Conservation (phyloP, 2,888 invertebrate genomes). For the Pecten maximus region DNA sequence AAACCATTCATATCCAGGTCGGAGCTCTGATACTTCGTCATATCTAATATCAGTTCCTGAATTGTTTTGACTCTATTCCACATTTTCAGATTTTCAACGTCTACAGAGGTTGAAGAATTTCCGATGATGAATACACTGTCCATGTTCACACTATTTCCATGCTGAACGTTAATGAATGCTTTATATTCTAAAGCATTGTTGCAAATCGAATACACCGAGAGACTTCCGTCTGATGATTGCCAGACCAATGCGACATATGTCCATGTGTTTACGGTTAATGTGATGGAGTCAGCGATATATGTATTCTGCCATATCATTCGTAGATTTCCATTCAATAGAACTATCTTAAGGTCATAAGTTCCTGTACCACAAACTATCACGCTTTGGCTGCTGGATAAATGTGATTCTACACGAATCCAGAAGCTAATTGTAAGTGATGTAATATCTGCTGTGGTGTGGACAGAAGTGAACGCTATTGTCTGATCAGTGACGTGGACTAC, state of each 20-base stretch:
- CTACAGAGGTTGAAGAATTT: conserved; percentile 40
- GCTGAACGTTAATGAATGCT: conserved; percentile 38
- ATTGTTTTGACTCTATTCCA: conserved; percentile 63
- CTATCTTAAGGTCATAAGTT: conserved; percentile 35
- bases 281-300: conserved; percentile 30
- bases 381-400: background rate
- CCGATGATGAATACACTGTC: conserved; percentile 42
- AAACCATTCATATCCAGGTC: conserved; percentile 51
- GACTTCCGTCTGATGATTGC: conserved; percentile 44
- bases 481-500: conserved; percentile 56
- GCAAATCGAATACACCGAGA: conserved; percentile 51
- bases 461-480: conserved; percentile 43
- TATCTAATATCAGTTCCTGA: conserved; percentile 54
- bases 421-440: conserved; percentile 43
- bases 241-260: conserved; percentile 54
- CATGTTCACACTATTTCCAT: conserved; percentile 31
- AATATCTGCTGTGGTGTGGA: conserved; percentile 47
- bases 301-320: conserved; percentile 40
- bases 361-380: background rate
- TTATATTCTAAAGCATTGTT: conserved; percentile 50
- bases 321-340: conserved; percentile 26
- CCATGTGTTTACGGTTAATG: conserved; percentile 47
- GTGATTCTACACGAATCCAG: conserved; percentile 41
- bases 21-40: conserved; percentile 53
- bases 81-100: conserved; percentile 62